phyloP scores from a whole-genome alignment of 2,888 invertebrate species.

The Pedicia rivosa region DNA sequence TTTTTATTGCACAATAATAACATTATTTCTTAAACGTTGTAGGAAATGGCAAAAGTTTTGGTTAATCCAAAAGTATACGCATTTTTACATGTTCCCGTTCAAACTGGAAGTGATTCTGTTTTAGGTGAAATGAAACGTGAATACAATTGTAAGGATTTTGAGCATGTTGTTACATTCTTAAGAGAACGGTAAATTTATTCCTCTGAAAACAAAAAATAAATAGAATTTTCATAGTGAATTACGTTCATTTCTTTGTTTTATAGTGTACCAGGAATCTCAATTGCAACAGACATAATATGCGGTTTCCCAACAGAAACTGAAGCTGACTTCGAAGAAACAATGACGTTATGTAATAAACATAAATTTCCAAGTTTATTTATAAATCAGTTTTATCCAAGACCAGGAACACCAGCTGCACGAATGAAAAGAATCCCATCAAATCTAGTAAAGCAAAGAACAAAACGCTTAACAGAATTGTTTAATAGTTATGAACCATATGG shows the following conservation, averaged over 20 bases:
- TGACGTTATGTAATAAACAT: conserved; percentile 68
- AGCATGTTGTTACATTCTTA: conserved; percentile 72
- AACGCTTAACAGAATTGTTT: conserved; percentile 74
- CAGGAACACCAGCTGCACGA: conserved; percentile 90
- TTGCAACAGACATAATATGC: conserved; percentile 96
- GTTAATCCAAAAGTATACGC: conserved; percentile 81
- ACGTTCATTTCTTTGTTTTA: background rate
- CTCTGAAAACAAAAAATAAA: background rate
- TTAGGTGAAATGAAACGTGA: conserved; percentile 92
- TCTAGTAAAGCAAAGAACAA: conserved; percentile 82
- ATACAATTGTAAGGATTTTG: conserved; percentile 80
- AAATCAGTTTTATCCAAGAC: conserved; percentile 94
- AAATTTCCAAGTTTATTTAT: conserved; percentile 90
- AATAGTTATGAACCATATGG: conserved; percentile 75
- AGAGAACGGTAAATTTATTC: conserved; percentile 48
- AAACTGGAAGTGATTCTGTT: conserved; percentile 92
- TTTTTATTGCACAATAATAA: conserved; percentile 13
- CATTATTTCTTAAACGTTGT: too few species aligned
- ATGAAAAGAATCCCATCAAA: conserved; percentile 72
- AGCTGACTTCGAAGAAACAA: conserved; percentile 73
- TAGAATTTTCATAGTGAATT: background rate
- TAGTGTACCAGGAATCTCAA: conserved; percentile 77
- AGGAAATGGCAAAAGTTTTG: conserved; percentile 75
- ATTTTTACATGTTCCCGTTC: conserved; percentile 95
- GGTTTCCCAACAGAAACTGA: conserved; percentile 96